Base-by-base conservation (phyloP, 2,113 vertebrate genomes). In the Dromaius novaehollandiae region DNA sequence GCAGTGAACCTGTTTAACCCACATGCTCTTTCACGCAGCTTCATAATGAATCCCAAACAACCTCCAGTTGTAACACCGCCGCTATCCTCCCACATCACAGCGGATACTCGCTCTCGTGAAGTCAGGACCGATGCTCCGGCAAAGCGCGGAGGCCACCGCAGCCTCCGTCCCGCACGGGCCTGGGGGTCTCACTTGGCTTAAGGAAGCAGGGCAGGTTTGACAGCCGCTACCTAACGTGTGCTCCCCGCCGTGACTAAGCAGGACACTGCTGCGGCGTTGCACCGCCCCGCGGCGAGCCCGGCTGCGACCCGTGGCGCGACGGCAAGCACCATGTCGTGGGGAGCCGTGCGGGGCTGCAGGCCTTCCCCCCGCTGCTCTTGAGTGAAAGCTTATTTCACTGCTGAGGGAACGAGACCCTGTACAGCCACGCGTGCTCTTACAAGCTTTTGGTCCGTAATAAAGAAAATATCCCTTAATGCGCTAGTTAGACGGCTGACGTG, bases 1-100 rank as follows among this genome's bases (percentile, higher is more conserved):
- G 94, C 79, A 73, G 44, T 85, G 53, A 77, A 86, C 55, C 64
- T 90, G 25, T 86, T 96, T 94, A 71, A 96, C 86, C 77, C 77
- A 58, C 28, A 38, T 92, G 66, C 44, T 89, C 93, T 92, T 95
- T 96, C 74, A 93, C 26, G 50, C 79, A 40, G 86, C 83, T 96
- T 97, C 75, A 36, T 77, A 94, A 96, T 66, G 96, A 97, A 97
- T 89, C 82, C 82, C 82, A 66, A 93, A 40, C 87, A 96, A 75
- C 56, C 88, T 60, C 7, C 16, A 80, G 44, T 36, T 78, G 81
- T 76, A 97, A 69, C 88, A 95, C 24, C 76, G 86, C 96, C 93
- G 75, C 83, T 82, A 3, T 95, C 95, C 94, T 74, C 76, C 86
- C 38, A 36, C 50, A 71, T 78, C 22, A 91, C 46, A 89, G 51